Base-by-base conservation (phyloP, 2,113 vertebrate genomes). In the Callochromis pleurospilus region DNA sequence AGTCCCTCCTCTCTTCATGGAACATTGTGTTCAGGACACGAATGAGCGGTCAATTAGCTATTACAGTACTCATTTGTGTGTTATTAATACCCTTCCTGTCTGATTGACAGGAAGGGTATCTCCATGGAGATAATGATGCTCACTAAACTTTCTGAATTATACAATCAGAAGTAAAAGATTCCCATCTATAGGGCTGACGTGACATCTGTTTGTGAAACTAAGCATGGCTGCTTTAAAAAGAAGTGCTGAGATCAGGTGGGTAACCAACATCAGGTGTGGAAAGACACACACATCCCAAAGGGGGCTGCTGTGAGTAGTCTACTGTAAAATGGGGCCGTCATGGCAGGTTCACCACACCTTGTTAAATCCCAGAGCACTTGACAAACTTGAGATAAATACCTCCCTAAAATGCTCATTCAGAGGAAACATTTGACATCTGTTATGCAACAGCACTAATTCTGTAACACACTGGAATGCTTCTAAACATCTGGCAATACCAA, bases 401-500 rank as follows among this genome's bases (percentile, higher is more conserved):
- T 38, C 42, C 58, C 9, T 14, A 81, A 89, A 87, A 79, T 42
- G 60, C 29, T 87, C 83, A 89, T 75, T 80, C 81, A 86, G 45
- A 91, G 88, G 85, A 86, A 88, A 15, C 17, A 17, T 93, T 90
- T 83, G 83, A 91, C 91, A 91, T 90, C 87, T 92, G 90, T 94
- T 94, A 90, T 62, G 85, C 86, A 87, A 87, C 77, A 90, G 62
- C 54, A 89, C 84, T 83, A 80, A 84, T 79, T 88, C 60, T 89
- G 87, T 60, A 75, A 81, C 91, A 86, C 89, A 86, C 47, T 81
- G 68, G 87, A 91, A 89, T 31, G 88, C 88, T 45, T 91, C 86
- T 77, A 81, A 90, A 94, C 95, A 93, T 95, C 95, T 95, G 95
- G 93, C 90, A 85, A 86, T 62, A 85, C 80, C 75, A 92, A 95